Evolutionary conservation across 2,113 vertebrate species (phyloP).

Genomic region (Nothobranchius kuhntae): DNA sequence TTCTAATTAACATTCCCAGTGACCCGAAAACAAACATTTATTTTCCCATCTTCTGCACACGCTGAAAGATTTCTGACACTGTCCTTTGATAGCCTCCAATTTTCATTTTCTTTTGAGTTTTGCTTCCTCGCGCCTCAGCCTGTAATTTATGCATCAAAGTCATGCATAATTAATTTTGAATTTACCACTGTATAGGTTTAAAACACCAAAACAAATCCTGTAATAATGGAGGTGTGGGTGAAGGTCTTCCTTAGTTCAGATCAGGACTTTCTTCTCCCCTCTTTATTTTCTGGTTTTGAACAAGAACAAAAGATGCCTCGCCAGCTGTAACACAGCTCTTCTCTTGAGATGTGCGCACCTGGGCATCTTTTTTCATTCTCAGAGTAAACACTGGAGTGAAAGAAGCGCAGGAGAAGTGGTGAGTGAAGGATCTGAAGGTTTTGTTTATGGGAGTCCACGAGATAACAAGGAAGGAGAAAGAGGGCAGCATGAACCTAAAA

Average conservation of each 20-base stretch:
- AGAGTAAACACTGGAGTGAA: neutral
- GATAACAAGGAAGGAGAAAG: too few species aligned
- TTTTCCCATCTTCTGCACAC: slow-evolving; percentile 72
- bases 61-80: slow-evolving; percentile 68
- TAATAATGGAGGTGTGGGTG: slow-evolving; percentile 73
- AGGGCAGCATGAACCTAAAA: too few species aligned
- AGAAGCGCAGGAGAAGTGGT: neutral
- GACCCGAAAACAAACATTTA: slow-evolving; percentile 85
- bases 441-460: neutral
- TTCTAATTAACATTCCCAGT: slow-evolving; percentile 91
- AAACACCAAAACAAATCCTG: slow-evolving; percentile 76
- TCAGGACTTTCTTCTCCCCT: slow-evolving; percentile 40
- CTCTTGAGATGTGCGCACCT: slow-evolving; percentile 1
- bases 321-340: slow-evolving; percentile 1
- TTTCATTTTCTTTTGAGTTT: slow-evolving; percentile 70
- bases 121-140: slow-evolving; percentile 37
- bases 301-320: slow-evolving; percentile 4
- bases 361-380: neutral
- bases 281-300: slow-evolving; percentile 5
- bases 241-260: slow-evolving; percentile 68
- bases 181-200: slow-evolving; percentile 80
- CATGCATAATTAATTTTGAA: slow-evolving; percentile 86
- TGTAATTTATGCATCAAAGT: slow-evolving; percentile 82
- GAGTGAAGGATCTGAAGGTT: neutral
- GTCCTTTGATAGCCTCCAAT: slow-evolving; percentile 79